Evolutionary conservation across 2,113 vertebrate species (phyloP), one percentile per base, ranked within the genome.

Genomic region (Corythornis cristatus): DNA sequence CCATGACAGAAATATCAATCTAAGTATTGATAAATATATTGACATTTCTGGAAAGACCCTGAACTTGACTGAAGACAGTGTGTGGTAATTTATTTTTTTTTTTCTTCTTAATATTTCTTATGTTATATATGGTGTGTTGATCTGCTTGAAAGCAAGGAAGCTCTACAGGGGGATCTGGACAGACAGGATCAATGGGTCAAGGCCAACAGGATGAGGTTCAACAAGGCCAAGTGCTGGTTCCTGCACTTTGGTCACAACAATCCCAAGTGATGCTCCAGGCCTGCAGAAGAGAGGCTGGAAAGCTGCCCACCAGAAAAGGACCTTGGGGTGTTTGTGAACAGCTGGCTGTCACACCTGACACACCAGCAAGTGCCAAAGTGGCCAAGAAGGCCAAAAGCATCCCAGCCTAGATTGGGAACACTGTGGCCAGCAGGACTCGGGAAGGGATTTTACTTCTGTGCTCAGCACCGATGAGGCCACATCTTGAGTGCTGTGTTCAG

Each of bases 1-100:
- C 31, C 96, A 97, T 8, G 96, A 97, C 78, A 95, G 21, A 19
- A 95, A 97, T 31, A 73, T 85, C 26, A 97, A 93, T 60, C 80
- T 97, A 78, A 96, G 93, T 46, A 54, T 96, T 71, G 96, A 97
- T 42, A 94, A 97, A 56, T 97, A 96, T 62, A 31, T 97, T 64
- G 96, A 97, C 6, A 9, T n/a, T 37, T 96, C 94, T 5, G 96
- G 96, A 67, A 97, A 96, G 65, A 93, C 40, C 8, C 35, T 96
- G 66, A 1, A 82, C 58, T 82, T 95, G 77, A 92, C 28, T 61
- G 91, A 95, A 89, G 94, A 96, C 78, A 95, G 93, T 9, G 89
- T 95, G n/a, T 95, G 93, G 93, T 96, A 95, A 93, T 37, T 37
- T 37, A 60, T 67, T 8, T 9, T 33, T 29, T 29, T 43, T 56